phyloP scores from a whole-genome alignment of 2,113 vertebrate species.

The Orthonyx spaldingii region DNA sequence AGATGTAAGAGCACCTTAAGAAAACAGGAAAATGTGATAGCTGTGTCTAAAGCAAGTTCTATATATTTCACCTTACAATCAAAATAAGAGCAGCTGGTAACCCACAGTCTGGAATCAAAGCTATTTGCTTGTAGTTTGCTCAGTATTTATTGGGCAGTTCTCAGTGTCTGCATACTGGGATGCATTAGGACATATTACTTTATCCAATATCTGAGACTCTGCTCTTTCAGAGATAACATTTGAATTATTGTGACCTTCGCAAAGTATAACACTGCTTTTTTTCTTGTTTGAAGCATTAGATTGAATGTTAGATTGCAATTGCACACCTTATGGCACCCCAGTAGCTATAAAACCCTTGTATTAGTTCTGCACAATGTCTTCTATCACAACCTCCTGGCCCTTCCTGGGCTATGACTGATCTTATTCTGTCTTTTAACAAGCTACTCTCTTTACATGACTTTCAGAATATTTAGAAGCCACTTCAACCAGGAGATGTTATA shows the following conservation, averaged over 20 bases:
- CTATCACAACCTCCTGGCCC: neutral
- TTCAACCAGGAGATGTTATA: neutral
- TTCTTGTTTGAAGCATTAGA: neutral
- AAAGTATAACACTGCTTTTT: neutral
- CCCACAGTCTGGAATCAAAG: neutral
- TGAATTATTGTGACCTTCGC: neutral
- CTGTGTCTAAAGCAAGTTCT: neutral
- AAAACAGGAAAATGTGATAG: neutral
- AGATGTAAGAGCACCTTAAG: neutral
- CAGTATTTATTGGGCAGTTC: neutral
- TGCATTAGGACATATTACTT: neutral
- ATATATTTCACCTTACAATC: neutral
- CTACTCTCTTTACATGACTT: neutral
- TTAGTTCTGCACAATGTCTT: neutral
- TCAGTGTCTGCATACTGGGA: neutral
- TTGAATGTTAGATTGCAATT: neutral
- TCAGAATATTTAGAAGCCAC: neutral
- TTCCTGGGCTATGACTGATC: neutral
- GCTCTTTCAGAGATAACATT: neutral
- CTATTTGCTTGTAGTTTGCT: neutral
- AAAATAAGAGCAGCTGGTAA: neutral
- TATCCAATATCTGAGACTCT: neutral
- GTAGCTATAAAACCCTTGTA: fast-evolving
- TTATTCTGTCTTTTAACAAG: neutral
- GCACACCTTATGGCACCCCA: neutral